Conservation (phyloP, 2,113 vertebrate species). For the Hassar affinis region DNA sequence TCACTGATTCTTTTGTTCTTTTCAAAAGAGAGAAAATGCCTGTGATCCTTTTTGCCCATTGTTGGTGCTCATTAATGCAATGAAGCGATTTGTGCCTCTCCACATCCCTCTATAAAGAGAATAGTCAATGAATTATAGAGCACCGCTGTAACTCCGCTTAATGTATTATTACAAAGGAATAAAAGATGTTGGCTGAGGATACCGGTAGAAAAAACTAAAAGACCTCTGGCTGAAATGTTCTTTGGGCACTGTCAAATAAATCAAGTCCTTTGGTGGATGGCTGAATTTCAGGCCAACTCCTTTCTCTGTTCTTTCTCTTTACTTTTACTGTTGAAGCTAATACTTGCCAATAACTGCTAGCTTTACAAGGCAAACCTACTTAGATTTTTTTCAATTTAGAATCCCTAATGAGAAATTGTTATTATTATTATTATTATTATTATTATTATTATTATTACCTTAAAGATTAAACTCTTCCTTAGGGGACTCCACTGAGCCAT, state of each 20-base stretch:
- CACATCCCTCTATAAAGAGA: constrained; percentile 70
- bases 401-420: too few relatives aligned
- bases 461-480: not conserved
- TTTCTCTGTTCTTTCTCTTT: constrained; percentile 7
- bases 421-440: not conserved
- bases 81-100: constrained; percentile 65
- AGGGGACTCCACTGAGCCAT: not conserved
- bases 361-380: constrained; percentile 31
- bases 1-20: constrained; percentile 70
- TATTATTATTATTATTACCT: not conserved
- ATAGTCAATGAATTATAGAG: constrained; percentile 63
- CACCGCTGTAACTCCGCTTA: constrained; percentile 62
- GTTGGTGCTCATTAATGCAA: constrained; percentile 69
- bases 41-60: constrained; percentile 53
- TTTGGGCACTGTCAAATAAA: constrained; percentile 49
- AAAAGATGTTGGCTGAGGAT: constrained; percentile 58
- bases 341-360: not conserved
- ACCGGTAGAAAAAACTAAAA: constrained; percentile 40
- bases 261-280: constrained; percentile 51
- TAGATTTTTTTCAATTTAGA: not conserved
- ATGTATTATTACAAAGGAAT: constrained; percentile 67
- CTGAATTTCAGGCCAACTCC: constrained; percentile 30
- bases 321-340: constrained; percentile 16
- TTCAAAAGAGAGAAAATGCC: constrained; percentile 64
- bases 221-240: constrained; percentile 52